Conservation (phyloP, 2,113 vertebrate genomes). For the Syrmaticus mikado region DNA sequence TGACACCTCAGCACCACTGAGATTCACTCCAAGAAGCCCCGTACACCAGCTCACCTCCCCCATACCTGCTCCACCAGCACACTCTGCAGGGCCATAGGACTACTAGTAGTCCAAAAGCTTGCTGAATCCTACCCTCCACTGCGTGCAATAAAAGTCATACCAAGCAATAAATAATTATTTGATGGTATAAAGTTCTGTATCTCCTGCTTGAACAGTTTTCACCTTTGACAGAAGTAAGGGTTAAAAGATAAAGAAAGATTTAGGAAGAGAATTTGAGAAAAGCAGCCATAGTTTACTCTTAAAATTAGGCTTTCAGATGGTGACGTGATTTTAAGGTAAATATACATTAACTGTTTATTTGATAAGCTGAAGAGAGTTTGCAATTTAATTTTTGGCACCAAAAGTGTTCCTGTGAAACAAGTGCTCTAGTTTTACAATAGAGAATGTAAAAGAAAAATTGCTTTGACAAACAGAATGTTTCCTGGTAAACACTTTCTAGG, state of each 20-base stretch:
- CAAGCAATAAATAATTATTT: neutral
- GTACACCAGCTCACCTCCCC: neutral
- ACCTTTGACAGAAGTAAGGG: neutral
- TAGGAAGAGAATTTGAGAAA: neutral
- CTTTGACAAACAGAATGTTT: conserved; percentile 17
- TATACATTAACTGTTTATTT: neutral
- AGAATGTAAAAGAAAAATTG: conserved; percentile 10
- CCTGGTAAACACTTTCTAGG: conserved; percentile 33
- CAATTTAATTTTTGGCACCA: neutral
- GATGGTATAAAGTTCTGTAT: neutral
- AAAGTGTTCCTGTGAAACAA: conserved; percentile 4
- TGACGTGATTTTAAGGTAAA: neutral
- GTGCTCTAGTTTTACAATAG: neutral
- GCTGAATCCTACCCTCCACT: neutral
- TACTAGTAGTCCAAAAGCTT: neutral
- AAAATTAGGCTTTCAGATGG: neutral
- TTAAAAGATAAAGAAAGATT: neutral
- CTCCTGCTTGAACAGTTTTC: neutral
- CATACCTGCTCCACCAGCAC: neutral
- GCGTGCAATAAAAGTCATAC: neutral
- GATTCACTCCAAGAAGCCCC: neutral
- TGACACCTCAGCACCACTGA: rapidly evolving
- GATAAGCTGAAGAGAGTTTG: neutral
- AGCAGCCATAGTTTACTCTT: neutral
- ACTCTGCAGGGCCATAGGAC: neutral